Conservation (phyloP, 2,797 vertebrate genomes). For the Typhlichthys eigenmanni region DNA sequence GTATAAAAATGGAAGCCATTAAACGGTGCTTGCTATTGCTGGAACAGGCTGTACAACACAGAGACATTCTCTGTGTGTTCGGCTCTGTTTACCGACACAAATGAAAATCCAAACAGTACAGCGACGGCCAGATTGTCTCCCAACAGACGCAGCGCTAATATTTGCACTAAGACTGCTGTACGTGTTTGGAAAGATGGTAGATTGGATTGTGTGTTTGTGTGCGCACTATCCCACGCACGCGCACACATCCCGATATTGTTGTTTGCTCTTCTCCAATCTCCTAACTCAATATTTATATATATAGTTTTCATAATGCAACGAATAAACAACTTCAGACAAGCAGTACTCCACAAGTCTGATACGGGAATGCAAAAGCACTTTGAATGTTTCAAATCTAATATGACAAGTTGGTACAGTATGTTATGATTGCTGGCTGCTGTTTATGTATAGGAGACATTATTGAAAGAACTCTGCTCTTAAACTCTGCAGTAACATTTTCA, state of each 20-base stretch:
- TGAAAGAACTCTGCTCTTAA: slow-evolving; percentile 37
- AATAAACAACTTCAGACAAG: slow-evolving; percentile 59
- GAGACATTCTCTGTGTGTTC: slow-evolving; percentile 51
- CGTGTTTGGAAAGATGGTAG: slow-evolving; percentile 61
- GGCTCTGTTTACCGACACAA: slow-evolving; percentile 57
- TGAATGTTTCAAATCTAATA: slow-evolving; percentile 29
- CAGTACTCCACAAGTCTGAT: slow-evolving; percentile 9
- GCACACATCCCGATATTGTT: slow-evolving; percentile 42
- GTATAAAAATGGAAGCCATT: slow-evolving; percentile 45
- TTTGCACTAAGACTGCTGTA: slow-evolving; percentile 65
- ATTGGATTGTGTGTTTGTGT: slow-evolving; percentile 57
- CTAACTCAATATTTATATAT: slow-evolving; percentile 48
- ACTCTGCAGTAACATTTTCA: slow-evolving; percentile 46
- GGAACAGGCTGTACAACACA: slow-evolving; percentile 43
- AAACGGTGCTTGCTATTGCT: slow-evolving; percentile 58
- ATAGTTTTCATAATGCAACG: slow-evolving; percentile 67
- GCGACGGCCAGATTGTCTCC: slow-evolving; percentile 65
- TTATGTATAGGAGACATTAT: not conserved
- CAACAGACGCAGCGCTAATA: slow-evolving; percentile 67
- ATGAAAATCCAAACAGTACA: slow-evolving; percentile 56
- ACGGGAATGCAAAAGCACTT: slow-evolving; percentile 41
- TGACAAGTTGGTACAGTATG: not conserved
- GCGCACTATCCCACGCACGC: slow-evolving; percentile 30
- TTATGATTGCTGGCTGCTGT: not conserved
- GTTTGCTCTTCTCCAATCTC: slow-evolving; percentile 61